These are phyloP conservation scores for Leptogaster cylindrica DNA, from an alignment of 2,888 invertebrate genomes.

Conservation along the genomic window DNA sequence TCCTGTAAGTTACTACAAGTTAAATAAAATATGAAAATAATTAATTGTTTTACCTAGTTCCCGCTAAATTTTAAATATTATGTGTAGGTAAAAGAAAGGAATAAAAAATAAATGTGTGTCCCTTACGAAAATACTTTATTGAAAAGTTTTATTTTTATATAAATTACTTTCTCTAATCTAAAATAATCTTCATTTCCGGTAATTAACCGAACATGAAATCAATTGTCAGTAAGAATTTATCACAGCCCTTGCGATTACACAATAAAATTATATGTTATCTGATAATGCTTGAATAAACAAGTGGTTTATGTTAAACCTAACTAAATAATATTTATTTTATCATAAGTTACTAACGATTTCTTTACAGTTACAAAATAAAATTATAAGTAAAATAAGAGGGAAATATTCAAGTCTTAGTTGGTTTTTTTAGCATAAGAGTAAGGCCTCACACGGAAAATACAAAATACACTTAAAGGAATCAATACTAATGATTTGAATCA, in stretches of 20 bases:
- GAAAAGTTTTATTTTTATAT: conserved; percentile 15
- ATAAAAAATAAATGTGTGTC: no score
- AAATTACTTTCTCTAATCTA: conserved; percentile 23
- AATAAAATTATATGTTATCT: conserved; percentile 12
- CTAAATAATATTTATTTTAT: no score
- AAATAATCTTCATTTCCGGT: conserved; percentile 16
- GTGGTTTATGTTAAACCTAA: conserved; percentile 1
- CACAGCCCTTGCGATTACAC: conserved; percentile 36
- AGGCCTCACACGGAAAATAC: conserved; percentile 15
- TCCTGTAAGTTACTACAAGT: conserved; percentile 31
- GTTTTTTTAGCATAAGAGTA: conserved; percentile 5
- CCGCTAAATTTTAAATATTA: no score
- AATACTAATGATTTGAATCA: no score
- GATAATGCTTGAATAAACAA: conserved; percentile 26
- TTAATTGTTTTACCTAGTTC: background rate
- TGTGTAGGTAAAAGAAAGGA: no score
- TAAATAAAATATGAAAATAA: conserved; percentile 12
- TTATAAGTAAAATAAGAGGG: background rate
- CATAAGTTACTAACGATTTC: no score
- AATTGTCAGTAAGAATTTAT: conserved; percentile 32
- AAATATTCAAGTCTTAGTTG: background rate
- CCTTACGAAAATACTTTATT: conserved; percentile 31
- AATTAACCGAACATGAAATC: conserved; percentile 13
- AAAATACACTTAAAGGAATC: background rate
- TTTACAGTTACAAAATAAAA: conserved; percentile 22